Evolutionary conservation across 2,113 vertebrate genomes (phyloP).

Genomic region (Beaufortia kweichowensis): DNA sequence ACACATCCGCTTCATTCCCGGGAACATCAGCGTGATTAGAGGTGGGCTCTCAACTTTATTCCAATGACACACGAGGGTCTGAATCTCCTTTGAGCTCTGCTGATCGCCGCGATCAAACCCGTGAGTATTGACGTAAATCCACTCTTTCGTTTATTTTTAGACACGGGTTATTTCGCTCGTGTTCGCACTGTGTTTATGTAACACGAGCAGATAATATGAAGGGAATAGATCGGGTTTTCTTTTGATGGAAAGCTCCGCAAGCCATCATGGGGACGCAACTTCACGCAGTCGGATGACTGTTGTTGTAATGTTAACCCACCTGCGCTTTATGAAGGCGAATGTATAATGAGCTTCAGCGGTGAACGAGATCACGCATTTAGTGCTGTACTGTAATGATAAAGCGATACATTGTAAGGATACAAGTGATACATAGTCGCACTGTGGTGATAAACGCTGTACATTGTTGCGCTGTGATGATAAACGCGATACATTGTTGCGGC

Average conservation of each 20-base stretch:
- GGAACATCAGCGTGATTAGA: conserved; percentile 50
- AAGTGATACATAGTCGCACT: too few species aligned
- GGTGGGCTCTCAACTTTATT: conserved; percentile 30
- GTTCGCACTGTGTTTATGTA: conserved; percentile 71
- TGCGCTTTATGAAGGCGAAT: background rate
- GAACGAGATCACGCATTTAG: background rate
- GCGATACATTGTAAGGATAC: too few species aligned
- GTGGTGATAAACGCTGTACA: background rate
- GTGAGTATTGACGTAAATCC: conserved; percentile 66
- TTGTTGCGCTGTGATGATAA: background rate
- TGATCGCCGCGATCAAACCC: conserved; percentile 1
- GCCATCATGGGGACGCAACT: background rate
- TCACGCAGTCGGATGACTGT: background rate
- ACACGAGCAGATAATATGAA: conserved; percentile 35
- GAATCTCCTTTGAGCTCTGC: conserved; percentile 15
- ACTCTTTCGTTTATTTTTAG: conserved; percentile 59
- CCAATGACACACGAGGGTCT: conserved; percentile 44
- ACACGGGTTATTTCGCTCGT: conserved; percentile 54
- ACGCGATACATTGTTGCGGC: conserved; percentile 41
- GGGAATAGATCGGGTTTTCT: background rate
- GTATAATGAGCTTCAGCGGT: background rate
- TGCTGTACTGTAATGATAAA: background rate
- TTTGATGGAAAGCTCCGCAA: background rate
- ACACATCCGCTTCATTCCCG: conserved; percentile 37
- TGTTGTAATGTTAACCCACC: conserved; percentile 6